phyloP scores from a whole-genome alignment of 2,888 invertebrate species.

The Mythimna pallens region DNA sequence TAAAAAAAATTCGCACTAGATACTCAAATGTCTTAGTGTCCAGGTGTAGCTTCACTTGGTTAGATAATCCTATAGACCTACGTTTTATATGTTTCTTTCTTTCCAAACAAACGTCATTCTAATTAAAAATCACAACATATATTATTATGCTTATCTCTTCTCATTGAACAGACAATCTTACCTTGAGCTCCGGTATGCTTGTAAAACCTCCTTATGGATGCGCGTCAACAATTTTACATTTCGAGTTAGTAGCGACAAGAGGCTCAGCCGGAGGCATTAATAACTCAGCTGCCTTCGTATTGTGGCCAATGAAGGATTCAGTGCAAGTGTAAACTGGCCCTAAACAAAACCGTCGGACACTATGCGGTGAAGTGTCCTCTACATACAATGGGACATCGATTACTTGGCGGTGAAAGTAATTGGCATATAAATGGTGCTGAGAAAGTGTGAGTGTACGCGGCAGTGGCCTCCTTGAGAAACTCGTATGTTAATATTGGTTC shows the following conservation, averaged over 20 bases:
- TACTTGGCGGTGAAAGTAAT: constrained; percentile 79
- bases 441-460: constrained; percentile 48
- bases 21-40: too few relatives aligned
- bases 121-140: not conserved
- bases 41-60: not conserved
- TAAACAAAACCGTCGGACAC: constrained; percentile 68
- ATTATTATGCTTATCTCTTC: not conserved
- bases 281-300: constrained; percentile 75
- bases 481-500: constrained; percentile 19
- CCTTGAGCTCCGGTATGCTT: not conserved
- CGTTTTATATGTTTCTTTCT: not conserved
- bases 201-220: constrained; percentile 55
- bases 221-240: constrained; percentile 61
- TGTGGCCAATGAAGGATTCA: constrained; percentile 77
- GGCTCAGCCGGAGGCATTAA: constrained; percentile 73
- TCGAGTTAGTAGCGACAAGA: constrained; percentile 69
- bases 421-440: constrained; percentile 74
- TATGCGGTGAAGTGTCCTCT: constrained; percentile 64
- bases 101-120: not conserved
- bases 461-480: constrained; percentile 21
- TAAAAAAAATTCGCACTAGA: too few relatives aligned
- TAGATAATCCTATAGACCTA: not conserved
- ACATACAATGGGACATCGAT: constrained; percentile 80
- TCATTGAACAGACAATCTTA: not conserved
- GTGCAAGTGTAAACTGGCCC: constrained; percentile 70